These are phyloP conservation scores for Artibeus jamaicensis DNA, from an alignment of 2,797 vertebrate genomes.

Conservation along the genomic window DNA sequence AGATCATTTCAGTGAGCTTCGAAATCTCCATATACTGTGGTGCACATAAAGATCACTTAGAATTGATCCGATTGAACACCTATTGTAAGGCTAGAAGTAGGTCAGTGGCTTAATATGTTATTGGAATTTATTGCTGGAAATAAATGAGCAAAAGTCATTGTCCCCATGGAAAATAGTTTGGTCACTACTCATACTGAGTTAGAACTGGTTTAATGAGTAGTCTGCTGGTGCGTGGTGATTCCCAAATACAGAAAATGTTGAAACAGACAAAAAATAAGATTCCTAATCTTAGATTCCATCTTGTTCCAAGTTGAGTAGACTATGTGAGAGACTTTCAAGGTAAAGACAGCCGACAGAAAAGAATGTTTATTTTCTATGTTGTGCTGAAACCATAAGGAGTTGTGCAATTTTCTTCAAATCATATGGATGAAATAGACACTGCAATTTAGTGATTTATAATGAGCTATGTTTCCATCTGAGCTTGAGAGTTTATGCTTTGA, in stretches of 20 bases:
- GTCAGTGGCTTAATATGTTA: background rate
- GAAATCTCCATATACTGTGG: background rate
- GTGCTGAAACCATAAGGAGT: slow-evolving; percentile 57
- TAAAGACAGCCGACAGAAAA: slow-evolving; percentile 52
- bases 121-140: slow-evolving; percentile 3
- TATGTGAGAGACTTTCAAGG: background rate
- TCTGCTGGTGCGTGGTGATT: background rate
- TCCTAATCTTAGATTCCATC: background rate
- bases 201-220: background rate
- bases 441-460: slow-evolving; percentile 65
- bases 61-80: background rate
- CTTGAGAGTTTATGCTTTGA: slow-evolving; percentile 73
- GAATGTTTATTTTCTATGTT: slow-evolving; percentile 62
- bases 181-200: background rate
- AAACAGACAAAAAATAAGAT: background rate
- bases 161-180: background rate
- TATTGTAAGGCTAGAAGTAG: background rate
- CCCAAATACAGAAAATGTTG: background rate
- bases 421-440: slow-evolving; percentile 64
- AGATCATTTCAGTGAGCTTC: background rate
- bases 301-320: slow-evolving; percentile 37
- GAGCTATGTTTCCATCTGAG: slow-evolving; percentile 68
- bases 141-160: background rate
- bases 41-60: background rate
- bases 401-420: slow-evolving; percentile 50